Conservation (phyloP, 2,113 vertebrate species). For the Ammospiza caudacuta region DNA sequence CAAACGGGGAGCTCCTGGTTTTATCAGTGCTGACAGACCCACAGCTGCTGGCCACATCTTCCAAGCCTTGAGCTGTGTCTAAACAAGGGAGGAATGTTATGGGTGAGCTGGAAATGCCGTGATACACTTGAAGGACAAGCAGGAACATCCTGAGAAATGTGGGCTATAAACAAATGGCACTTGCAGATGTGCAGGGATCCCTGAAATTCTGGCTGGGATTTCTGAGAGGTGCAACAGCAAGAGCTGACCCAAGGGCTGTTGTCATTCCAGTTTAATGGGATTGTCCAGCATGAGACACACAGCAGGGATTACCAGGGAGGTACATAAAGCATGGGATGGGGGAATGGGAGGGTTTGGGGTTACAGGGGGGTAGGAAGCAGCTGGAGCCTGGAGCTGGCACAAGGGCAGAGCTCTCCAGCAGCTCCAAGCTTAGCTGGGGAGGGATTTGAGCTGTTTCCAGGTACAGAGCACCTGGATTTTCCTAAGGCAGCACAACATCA, state of each 20-base stretch:
- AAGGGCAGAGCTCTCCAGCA: background rate
- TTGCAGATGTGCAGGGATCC: background rate
- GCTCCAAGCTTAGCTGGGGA: background rate
- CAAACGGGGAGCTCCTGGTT: background rate
- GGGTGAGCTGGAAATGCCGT: background rate
- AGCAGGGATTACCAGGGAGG: background rate
- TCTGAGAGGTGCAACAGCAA: background rate
- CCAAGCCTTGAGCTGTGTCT: background rate
- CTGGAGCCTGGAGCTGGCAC: rapidly evolving
- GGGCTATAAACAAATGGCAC: background rate
- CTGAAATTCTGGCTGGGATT: background rate
- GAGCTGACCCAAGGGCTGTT: background rate
- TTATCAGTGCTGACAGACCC: background rate
- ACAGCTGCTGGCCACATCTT: background rate
- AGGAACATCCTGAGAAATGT: background rate
- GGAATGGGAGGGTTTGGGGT: background rate
- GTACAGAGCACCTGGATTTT: background rate
- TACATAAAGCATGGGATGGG: background rate
- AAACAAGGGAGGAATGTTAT: background rate
- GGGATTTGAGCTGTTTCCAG: background rate
- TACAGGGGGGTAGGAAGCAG: background rate
- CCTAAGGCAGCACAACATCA: background rate
- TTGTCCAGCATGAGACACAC: background rate
- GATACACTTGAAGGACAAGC: background rate
- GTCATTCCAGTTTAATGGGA: background rate